These are phyloP conservation scores for Lasioglossum vierecki DNA, from an alignment of 2,888 invertebrate species.

Conservation along the genomic window DNA sequence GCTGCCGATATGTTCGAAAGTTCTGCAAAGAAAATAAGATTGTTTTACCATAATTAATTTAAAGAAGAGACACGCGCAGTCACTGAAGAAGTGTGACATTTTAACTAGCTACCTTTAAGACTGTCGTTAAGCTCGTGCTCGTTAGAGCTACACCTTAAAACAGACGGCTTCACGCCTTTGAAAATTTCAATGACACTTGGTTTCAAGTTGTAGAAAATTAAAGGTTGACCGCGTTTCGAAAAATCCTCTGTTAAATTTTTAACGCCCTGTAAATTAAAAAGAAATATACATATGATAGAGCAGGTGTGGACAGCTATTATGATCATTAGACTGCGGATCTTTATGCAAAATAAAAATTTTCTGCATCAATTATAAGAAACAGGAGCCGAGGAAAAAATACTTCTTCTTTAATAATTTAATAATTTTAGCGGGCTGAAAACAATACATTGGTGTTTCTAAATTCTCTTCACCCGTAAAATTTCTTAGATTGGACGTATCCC, in stretches of 20 bases:
- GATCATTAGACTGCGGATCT: not conserved
- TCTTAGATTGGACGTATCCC: no score
- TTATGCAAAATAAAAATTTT: no score
- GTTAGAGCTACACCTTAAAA: slow-evolving; percentile 85
- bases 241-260: slow-evolving; percentile 87
- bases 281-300: not conserved
- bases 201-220: slow-evolving; percentile 86
- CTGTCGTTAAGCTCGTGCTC: slow-evolving; percentile 85
- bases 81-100: not conserved
- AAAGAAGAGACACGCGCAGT: not conserved
- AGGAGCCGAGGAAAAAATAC: no score
- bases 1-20: slow-evolving; percentile 67
- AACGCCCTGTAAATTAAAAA: slow-evolving; percentile 85
- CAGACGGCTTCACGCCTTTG: slow-evolving; percentile 86
- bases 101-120: slow-evolving; percentile 83
- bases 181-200: slow-evolving; percentile 86
- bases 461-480: no score
- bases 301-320: not conserved
- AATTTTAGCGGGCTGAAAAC: no score
- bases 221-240: slow-evolving; percentile 85
- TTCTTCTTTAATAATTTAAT: no score
- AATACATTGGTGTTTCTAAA: no score
- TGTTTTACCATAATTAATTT: not conserved
- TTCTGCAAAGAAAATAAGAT: slow-evolving; percentile 63
- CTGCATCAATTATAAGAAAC: no score